Base-by-base conservation (phyloP, 2,113 vertebrate genomes). In the Balaeniceps rex region DNA sequence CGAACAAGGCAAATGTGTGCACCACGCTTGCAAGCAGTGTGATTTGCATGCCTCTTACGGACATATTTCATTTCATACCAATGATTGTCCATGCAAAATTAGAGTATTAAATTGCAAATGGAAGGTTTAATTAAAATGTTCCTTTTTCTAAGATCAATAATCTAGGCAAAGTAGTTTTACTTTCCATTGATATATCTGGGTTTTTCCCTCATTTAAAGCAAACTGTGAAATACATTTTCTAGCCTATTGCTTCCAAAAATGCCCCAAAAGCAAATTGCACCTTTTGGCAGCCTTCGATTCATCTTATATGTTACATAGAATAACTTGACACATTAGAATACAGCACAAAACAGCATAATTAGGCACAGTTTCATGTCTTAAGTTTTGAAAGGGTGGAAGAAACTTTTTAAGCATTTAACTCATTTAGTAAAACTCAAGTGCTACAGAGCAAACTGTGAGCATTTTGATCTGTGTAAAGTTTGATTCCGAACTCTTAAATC, bases 221-320 rank as follows among this genome's bases (percentile, higher is more conserved):
- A 97, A 83, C 24, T 38, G 61, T 79, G 91, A 79, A 76, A 92
- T 96, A 44, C 44, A 57, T 70, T 95, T 93, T 69, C 52, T 79
- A 92, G 81, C 76, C n/a, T 72, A 87, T 58, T 95, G 84, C 82
- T 84, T 82, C 84, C 54, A 83, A 78, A 97, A 93, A 87, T 71
- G 77, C 58, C 93, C 80, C 69, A 64, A 87, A 93, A 96, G 78
- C 88, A 95, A 90, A 94, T 89, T 82, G 55, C 74, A 88, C 83
- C 88, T 92, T 83, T 84, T 92, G 90, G 72, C 74, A 90, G 77
- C 65, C 55, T 88, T 92, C 87, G 87, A 84, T 90, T 97, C 58
- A 71, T 87, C 52, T 89, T 70, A 70, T 19, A 16, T 55, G 10
- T 96, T 87, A 76, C 24, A 44, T 33, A 14, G 65, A 92, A 52